A percentile compares a stretch with the other conserved stretches of the same genome.
Conservation (phyloP, 1,140 invertebrate species). For the Pectinophora gossypiella region DNA sequence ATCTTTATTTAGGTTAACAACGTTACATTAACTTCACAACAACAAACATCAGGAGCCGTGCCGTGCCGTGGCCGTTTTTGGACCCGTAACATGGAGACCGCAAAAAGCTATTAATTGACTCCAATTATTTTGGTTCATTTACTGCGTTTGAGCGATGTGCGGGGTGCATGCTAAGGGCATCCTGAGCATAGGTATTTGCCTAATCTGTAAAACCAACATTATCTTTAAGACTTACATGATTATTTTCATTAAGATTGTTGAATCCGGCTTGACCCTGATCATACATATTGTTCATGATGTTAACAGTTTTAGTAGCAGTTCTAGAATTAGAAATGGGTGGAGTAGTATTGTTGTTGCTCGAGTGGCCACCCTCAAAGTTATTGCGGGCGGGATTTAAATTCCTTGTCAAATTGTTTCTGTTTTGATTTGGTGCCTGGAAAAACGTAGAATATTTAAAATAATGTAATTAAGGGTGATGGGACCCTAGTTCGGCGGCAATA, state of each 20-base stretch:
- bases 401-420: slow-evolving; percentile 60
- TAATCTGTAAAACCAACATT: too few relatives aligned
- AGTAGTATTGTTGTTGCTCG: slow-evolving; percentile 53
- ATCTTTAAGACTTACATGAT: slow-evolving; percentile 40
- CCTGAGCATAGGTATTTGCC: too few relatives aligned
- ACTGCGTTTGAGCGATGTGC: too few relatives aligned
- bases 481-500: too few relatives aligned
- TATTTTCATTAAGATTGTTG: slow-evolving; percentile 62
- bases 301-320: slow-evolving; percentile 54
- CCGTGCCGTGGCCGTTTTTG: too few relatives aligned
- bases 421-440: slow-evolving; percentile 58
- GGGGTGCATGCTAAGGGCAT: too few relatives aligned
- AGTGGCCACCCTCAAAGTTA: slow-evolving; percentile 50
- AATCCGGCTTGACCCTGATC: slow-evolving; percentile 57
- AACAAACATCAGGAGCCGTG: too few relatives aligned
- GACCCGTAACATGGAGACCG: too few relatives aligned
- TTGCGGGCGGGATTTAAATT: slow-evolving; percentile 61
- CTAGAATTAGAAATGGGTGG: slow-evolving; percentile 42
- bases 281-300: slow-evolving; percentile 69
- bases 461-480: background rate
- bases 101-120: too few relatives aligned
- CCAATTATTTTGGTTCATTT: too few relatives aligned
- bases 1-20: too few relatives aligned
- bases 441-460: slow-evolving; percentile 8
- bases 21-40: too few relatives aligned